phyloP scores from a whole-genome alignment of 2,888 invertebrate species.

The Rhaphigaster nebulosa region DNA sequence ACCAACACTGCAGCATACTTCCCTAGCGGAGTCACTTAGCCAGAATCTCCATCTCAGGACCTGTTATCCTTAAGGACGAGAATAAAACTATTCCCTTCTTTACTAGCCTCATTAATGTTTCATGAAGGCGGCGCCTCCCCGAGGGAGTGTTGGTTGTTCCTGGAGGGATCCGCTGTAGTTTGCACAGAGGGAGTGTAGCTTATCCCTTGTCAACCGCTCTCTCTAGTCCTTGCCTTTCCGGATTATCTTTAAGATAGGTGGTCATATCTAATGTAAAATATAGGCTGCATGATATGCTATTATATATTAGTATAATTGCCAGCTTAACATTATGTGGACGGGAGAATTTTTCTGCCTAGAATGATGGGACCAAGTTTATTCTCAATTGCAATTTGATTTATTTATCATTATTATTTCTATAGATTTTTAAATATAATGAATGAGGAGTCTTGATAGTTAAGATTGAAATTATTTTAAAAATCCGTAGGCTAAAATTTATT shows the following conservation, averaged over 20 bases:
- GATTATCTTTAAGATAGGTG: neutral
- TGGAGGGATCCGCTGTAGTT: conserved; percentile 1
- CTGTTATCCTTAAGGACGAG: conserved; percentile 15
- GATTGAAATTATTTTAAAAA: no score
- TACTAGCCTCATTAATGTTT: conserved; percentile 24
- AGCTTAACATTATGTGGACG: no score
- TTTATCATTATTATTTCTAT: no score
- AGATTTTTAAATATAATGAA: no score
- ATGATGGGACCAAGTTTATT: no score
- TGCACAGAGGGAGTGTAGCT: neutral
- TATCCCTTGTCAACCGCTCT: neutral
- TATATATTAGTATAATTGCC: no score
- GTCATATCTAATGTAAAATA: no score
- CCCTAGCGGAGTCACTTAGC: neutral
- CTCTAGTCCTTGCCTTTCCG: neutral
- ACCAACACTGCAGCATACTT: neutral
- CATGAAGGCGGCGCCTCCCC: neutral
- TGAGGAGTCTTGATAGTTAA: no score
- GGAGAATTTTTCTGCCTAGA: no score
- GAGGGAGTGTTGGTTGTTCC: neutral
- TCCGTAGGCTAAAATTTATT: no score
- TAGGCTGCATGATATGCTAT: no score
- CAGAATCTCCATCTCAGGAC: neutral
- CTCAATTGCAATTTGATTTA: no score
- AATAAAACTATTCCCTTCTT: conserved; percentile 26